Percentiles rank a stretch among this genome's conserved stretches.
Conservation (phyloP, 2,113 vertebrate genomes). For the Chinchilla lanigera region DNA sequence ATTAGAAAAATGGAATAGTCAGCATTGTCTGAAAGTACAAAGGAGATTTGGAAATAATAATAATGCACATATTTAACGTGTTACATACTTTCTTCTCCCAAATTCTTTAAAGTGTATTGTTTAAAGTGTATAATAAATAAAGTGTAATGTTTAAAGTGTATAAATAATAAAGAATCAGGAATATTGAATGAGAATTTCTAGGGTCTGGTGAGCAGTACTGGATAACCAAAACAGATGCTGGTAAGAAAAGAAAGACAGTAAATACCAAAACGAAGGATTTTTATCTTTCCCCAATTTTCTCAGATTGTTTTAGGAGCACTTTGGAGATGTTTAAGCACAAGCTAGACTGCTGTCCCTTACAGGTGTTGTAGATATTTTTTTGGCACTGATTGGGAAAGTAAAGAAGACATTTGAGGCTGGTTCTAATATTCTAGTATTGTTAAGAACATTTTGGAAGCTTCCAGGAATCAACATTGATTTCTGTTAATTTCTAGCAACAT, state of each 20-base stretch:
- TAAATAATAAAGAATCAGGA: background rate
- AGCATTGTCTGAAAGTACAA: background rate
- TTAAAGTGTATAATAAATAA: background rate
- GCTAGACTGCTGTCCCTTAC: background rate
- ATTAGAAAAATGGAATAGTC: background rate
- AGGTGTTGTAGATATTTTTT: background rate
- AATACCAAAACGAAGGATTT: background rate
- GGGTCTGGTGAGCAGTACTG: background rate
- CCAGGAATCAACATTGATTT: background rate
- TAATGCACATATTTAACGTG: background rate
- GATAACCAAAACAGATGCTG: background rate
- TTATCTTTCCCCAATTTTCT: background rate
- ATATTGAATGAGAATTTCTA: background rate
- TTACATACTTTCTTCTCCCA: background rate
- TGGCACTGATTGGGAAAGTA: background rate
- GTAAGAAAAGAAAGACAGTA: background rate
- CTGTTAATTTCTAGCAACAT: background rate
- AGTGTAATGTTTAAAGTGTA: background rate
- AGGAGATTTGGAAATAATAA: background rate
- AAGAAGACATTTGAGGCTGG: background rate
- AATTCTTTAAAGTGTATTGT: background rate
- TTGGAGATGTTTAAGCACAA: background rate
- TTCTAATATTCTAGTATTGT: background rate
- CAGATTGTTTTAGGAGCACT: background rate
- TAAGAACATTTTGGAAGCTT: slow-evolving; percentile 1